These are phyloP conservation scores for Campoplex capitator DNA, from an alignment of 2,888 invertebrate genomes.

Conservation along the genomic window DNA sequence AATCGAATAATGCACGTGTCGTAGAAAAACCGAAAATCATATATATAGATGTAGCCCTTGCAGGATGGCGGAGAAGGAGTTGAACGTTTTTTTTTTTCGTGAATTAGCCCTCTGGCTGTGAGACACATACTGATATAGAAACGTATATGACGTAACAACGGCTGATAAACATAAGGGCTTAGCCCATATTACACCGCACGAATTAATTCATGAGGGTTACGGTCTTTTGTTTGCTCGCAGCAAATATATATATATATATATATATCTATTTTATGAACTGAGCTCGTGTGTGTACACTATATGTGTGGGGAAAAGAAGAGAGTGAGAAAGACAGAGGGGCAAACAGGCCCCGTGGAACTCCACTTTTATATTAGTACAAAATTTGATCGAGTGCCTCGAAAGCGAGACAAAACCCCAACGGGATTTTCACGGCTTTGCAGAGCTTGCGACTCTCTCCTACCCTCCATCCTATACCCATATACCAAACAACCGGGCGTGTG, in stretches of 20 bases:
- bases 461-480: background rate
- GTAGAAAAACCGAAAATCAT: constrained; percentile 58
- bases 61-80: background rate
- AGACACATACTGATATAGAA: constrained; percentile 4
- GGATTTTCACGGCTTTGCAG: constrained; percentile 58
- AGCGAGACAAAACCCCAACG: constrained; percentile 29
- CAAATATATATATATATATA: background rate
- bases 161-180: background rate
- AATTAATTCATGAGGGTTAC: background rate
- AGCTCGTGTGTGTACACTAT: background rate
- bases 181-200: background rate
- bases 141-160: background rate
- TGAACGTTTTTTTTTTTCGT: constrained; percentile 54
- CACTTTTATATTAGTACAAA: constrained; percentile 67
- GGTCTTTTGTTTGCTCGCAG: background rate
- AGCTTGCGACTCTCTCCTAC: constrained; percentile 3
- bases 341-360: constrained; percentile 25
- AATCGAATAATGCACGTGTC: constrained; percentile 75
- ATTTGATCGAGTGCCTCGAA: constrained; percentile 62
- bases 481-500: constrained; percentile 29
- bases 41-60: background rate
- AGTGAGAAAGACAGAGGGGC: background rate
- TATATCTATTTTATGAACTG: background rate
- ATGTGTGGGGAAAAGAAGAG: background rate
- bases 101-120: constrained; percentile 55